Percentiles rank a stretch among this genome's conserved stretches.
Evolutionary conservation across 2,797 vertebrate genomes (phyloP).

Genomic region (Leuciscus waleckii): DNA sequence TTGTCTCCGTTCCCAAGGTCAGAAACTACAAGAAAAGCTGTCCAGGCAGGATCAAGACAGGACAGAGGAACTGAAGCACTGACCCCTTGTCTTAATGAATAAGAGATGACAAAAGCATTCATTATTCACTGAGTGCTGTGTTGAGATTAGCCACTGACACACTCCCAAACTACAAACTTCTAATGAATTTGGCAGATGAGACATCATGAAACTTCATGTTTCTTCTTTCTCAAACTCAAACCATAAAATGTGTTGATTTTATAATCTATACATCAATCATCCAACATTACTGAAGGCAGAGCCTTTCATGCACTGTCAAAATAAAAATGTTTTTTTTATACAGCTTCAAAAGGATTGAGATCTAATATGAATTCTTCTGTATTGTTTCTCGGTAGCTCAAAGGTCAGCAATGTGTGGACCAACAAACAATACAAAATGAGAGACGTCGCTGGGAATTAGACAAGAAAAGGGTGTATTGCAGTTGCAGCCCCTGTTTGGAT

Average conservation of each 20-base stretch:
- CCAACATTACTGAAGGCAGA: constrained; percentile 1
- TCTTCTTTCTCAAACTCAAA: neutral
- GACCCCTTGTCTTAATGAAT: constrained; percentile 81
- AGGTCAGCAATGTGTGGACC: constrained; percentile 8
- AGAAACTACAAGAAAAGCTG: constrained; percentile 43
- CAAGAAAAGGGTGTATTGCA: neutral
- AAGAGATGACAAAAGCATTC: constrained; percentile 82
- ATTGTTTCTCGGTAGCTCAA: neutral
- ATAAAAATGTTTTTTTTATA: neutral
- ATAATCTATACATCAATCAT: constrained; percentile 14
- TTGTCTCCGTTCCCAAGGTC: constrained; percentile 73
- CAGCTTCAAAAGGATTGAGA: constrained; percentile 2
- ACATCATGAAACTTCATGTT: neutral
- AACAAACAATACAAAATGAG: constrained; percentile 7
- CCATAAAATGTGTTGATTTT: neutral
- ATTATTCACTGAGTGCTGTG: constrained; percentile 77
- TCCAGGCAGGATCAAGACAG: constrained; percentile 69
- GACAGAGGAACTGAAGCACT: constrained; percentile 71
- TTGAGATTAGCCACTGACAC: constrained; percentile 72
- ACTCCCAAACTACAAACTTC: constrained; percentile 65
- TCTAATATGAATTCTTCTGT: constrained; percentile 14
- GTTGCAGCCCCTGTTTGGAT: neutral
- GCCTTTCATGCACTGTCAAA: constrained; percentile 7
- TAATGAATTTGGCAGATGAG: constrained; percentile 59
- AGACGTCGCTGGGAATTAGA: neutral